Percentiles rank a stretch among this genome's conserved stretches.
phyloP scores from a whole-genome alignment of 2,797 vertebrate species.

The Neostethus bicornis region DNA sequence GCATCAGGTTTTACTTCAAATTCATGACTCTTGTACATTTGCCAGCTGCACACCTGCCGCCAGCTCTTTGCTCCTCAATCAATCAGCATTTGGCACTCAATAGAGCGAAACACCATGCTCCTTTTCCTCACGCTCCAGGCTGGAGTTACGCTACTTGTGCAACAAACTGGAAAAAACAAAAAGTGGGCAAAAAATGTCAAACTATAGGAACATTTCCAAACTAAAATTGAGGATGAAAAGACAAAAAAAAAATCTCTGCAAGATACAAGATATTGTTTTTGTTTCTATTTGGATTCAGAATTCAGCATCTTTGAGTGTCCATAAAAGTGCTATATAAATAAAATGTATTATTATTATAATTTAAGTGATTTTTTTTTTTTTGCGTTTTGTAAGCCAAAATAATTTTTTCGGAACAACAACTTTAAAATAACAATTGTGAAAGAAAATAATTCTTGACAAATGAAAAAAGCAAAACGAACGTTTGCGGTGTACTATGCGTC shows the following conservation, averaged over 20 bases:
- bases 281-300: too few species aligned
- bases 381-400: too few species aligned
- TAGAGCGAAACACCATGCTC: neutral
- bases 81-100: slow-evolving; percentile 1
- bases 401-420: too few species aligned
- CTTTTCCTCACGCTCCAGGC: neutral
- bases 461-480: too few species aligned
- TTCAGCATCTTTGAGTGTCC: too few species aligned
- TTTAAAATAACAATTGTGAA: too few species aligned
- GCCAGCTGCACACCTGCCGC: neutral
- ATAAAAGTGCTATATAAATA: too few species aligned
- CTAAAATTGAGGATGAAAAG: neutral
- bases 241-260: neutral
- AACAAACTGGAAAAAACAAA: neutral
- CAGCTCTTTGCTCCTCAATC: neutral
- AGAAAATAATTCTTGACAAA: too few species aligned
- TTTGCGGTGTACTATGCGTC: too few species aligned
- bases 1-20: neutral
- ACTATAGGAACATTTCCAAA: too few species aligned
- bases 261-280: neutral
- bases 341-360: too few species aligned
- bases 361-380: too few species aligned
- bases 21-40: neutral
- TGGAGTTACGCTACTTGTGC: neutral
- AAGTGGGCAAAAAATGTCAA: neutral